Evolutionary conservation across 2,888 invertebrate species (phyloP).

Genomic region (Halictus ligatus): DNA sequence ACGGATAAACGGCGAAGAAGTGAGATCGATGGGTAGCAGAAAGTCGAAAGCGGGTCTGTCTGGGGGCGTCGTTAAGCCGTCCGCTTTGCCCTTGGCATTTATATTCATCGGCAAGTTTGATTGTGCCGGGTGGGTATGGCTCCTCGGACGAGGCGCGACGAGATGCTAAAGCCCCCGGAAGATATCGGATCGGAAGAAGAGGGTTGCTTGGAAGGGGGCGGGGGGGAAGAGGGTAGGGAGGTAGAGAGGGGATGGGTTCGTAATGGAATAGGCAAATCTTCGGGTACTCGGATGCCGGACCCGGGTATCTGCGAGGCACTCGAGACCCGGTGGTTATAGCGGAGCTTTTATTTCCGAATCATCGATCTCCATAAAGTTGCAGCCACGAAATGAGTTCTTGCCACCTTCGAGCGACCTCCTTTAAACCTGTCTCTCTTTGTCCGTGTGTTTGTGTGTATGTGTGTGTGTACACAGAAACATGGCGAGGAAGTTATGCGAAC

Average conservation of each 20-base stretch:
- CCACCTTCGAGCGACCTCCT: conserved; percentile 48
- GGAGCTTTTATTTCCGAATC: conserved; percentile 71
- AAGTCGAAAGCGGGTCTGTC: conserved; percentile 29
- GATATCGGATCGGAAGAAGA: conserved; percentile 46
- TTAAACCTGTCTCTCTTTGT: conserved; percentile 44
- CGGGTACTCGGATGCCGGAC: conserved; percentile 46
- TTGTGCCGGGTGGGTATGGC: conserved; percentile 58
- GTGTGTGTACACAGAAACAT: neutral
- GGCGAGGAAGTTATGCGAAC: neutral
- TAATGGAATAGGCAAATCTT: conserved; percentile 71
- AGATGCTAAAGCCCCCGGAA: conserved; percentile 37
- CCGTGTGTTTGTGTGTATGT: conserved; percentile 16
- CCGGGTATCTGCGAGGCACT: conserved; percentile 46
- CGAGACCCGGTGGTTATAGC: conserved; percentile 51
- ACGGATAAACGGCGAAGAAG: conserved; percentile 42
- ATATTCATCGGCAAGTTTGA: conserved; percentile 73
- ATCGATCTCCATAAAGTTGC: conserved; percentile 76
- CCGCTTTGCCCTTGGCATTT: conserved; percentile 65
- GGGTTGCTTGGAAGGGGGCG: neutral
- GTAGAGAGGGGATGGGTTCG: neutral
- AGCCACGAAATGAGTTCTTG: conserved; percentile 66
- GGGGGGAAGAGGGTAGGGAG: too few species aligned
- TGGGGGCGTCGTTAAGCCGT: conserved; percentile 57
- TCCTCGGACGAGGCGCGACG: conserved; percentile 37
- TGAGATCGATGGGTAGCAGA: conserved; percentile 51